Conservation (phyloP, 2,797 vertebrate species). For the Gouania willdenowi region DNA sequence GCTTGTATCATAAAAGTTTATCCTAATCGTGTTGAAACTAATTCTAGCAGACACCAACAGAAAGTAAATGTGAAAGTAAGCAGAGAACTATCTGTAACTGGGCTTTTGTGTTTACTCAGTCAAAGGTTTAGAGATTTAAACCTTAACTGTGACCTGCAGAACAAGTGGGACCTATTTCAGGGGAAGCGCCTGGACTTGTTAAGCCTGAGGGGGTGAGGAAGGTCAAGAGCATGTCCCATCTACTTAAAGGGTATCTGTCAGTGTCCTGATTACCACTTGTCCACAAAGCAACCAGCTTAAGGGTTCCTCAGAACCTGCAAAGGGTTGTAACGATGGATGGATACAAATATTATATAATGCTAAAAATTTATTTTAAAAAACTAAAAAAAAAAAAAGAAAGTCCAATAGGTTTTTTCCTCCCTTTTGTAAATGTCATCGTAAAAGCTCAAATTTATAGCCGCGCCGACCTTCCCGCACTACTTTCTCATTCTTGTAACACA, state of each 20-base stretch:
- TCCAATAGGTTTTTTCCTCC: conserved; percentile 12
- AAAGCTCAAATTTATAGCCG: conserved; percentile 53
- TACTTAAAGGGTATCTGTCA: not conserved
- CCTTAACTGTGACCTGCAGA: no score
- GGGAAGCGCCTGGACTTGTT: no score
- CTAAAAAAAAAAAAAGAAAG: not conserved
- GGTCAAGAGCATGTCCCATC: not conserved
- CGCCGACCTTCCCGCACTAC: conserved; percentile 8
- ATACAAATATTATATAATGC: conserved; percentile 5
- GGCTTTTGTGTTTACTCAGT: no score
- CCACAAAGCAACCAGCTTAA: not conserved
- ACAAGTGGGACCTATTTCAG: no score
- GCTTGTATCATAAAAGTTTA: no score
- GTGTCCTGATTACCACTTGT: not conserved
- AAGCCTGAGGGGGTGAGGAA: no score
- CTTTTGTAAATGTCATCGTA: conserved; percentile 32
- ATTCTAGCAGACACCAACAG: no score
- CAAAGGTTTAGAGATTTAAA: no score
- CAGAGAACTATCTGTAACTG: no score
- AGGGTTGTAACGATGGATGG: conserved; percentile 2
- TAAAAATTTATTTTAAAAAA: conserved; percentile 1
- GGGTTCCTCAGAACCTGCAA: not conserved
- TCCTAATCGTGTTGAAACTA: no score
- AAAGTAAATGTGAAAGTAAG: no score
- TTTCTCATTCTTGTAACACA: conserved; percentile 30